Percentiles rank a stretch among this genome's conserved stretches.
These are phyloP conservation scores for Salarias fasciatus DNA, from an alignment of 2,797 vertebrate species.

Conservation along the genomic window DNA sequence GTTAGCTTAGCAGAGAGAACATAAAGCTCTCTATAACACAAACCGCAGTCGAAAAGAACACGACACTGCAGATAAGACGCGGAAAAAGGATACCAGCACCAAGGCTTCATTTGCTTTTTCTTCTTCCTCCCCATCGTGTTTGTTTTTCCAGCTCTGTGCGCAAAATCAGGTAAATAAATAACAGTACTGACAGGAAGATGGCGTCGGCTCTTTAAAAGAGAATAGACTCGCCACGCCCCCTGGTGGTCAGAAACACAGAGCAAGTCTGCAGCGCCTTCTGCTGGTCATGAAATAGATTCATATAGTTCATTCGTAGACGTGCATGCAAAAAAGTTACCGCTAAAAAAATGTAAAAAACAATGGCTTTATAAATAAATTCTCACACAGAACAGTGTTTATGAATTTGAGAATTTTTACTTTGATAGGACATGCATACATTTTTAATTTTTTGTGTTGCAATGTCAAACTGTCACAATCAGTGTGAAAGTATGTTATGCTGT, in stretches of 20 bases:
- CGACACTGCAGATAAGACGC: not conserved
- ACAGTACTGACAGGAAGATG: slow-evolving; percentile 42
- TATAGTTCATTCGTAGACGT: no score
- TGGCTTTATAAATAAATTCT: no score
- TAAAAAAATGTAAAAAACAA: no score
- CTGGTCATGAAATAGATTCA: no score
- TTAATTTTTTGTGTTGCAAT: no score
- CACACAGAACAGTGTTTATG: no score
- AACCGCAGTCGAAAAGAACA: slow-evolving; percentile 5
- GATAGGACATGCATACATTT: no score
- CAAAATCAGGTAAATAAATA: not conserved
- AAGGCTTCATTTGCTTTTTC: slow-evolving; percentile 97
- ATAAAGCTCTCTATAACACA: not conserved
- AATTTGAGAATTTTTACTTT: no score
- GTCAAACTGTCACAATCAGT: no score
- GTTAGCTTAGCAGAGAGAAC: not conserved
- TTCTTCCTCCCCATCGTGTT: slow-evolving; percentile 90
- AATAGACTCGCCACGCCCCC: slow-evolving; percentile 1
- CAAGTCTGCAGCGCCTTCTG: no score
- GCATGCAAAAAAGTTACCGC: no score
- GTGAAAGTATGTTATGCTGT: no score
- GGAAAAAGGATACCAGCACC: slow-evolving; percentile 94
- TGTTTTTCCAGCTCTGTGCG: not conserved
- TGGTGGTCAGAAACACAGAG: not conserved
- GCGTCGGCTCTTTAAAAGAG: slow-evolving; percentile 29